Base-by-base conservation (phyloP, 2,888 invertebrate genomes). In the Lycia hirtaria region DNA sequence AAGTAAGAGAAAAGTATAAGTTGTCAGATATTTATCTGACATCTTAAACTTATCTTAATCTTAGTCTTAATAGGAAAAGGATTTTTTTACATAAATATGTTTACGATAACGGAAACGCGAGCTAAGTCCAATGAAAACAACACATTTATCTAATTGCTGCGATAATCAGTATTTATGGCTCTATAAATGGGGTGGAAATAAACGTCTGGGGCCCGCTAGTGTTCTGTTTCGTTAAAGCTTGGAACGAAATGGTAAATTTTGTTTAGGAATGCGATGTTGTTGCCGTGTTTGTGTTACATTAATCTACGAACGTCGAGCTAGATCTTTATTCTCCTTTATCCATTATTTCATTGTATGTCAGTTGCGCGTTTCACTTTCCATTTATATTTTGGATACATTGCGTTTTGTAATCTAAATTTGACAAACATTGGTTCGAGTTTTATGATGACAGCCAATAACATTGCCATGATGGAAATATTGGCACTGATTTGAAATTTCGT, bases 271-370 rank as follows among this genome's bases (percentile, higher is more conserved):
- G 73, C 74, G 75, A 76, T 69, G 76, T 75, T 80, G 78, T 79
- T 83, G 76, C 81, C 76, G 76, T 83, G 79, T 85, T 86, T 86
- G 76, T 76, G 69, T 81, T 80, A 76, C 78, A 80, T 85, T 82
- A 79, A 83, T 85, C 84, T 83, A 80, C 74, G 73, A 77, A 79
- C 75, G 72, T 69, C 69, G 76, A 75, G 77, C 78, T 76, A 76
- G 78, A 77, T 78, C 73, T 80, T 80, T 76, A 83, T 80, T 81
- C 80, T 73, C 73, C 65, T 75, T 75, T 77, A 76, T 72, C 69
- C 74, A 78, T 74, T 75, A 78, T 74, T 76, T 70, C 70, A 81
- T 82, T 81, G 78, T 83, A 72, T 71, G 72, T 60, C 62, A 62
- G 66, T 58, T 62, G 71, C 69, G 73, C 69, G 72, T 66, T 68